Conservation (phyloP, 92 coral and sea anemone species). For the Plumapathes pennacea region DNA sequence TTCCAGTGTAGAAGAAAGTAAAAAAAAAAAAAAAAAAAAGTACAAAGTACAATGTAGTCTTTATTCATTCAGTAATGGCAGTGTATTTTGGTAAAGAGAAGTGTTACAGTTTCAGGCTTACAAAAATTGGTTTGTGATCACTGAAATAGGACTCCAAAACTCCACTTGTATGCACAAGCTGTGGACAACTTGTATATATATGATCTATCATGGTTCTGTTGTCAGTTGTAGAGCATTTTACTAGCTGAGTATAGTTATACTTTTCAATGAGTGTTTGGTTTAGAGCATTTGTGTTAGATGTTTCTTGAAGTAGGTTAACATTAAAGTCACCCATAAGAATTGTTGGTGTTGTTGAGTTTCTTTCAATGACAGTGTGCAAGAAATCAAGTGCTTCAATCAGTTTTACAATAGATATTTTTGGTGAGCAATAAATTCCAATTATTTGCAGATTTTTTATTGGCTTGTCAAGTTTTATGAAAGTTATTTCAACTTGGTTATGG, state of each 20-base stretch:
- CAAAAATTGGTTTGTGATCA: slow-evolving; percentile 71
- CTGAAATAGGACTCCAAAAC: slow-evolving; percentile 70
- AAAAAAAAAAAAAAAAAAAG: no score
- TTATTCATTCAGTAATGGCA: no score
- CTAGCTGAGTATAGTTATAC: slow-evolving; percentile 53
- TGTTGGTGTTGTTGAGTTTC: slow-evolving; percentile 36
- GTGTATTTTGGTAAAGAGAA: no score
- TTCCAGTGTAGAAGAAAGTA: no score
- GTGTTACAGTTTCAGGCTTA: slow-evolving; percentile 23
- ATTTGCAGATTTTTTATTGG: slow-evolving; percentile 36
- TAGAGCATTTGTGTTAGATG: slow-evolving; percentile 28
- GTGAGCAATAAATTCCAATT: slow-evolving; percentile 59
- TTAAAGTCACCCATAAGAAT: slow-evolving; percentile 39
- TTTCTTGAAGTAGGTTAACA: slow-evolving; percentile 27
- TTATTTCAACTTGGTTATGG: slow-evolving; percentile 50
- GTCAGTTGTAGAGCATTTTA: slow-evolving; percentile 51
- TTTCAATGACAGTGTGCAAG: slow-evolving; percentile 16
- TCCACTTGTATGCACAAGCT: slow-evolving; percentile 22
- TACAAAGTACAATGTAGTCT: no score
- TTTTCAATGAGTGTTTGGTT: slow-evolving; percentile 34
- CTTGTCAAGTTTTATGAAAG: slow-evolving; percentile 9
- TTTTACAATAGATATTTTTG: slow-evolving; percentile 23
- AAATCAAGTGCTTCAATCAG: slow-evolving; percentile 37
- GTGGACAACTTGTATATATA: slow-evolving; percentile 54
- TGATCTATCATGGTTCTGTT: slow-evolving; percentile 50